Base-by-base conservation (phyloP, 1,140 invertebrate species). In the Aplysia californica region DNA sequence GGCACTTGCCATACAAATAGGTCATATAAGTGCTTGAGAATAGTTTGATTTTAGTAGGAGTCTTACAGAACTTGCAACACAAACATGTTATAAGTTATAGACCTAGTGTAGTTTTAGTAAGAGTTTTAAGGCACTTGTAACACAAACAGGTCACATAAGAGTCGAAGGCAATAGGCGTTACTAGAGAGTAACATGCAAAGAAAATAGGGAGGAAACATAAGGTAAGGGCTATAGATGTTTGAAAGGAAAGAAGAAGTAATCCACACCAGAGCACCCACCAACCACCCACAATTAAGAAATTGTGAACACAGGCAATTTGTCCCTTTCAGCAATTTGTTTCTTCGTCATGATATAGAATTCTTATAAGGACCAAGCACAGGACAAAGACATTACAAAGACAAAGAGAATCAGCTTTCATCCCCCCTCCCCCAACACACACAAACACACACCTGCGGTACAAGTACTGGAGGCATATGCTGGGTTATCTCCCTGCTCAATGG, bases 401-500 rank as follows among this genome's bases (percentile, higher is more conserved):
- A 67, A 29, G 36, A 35, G 33, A 67, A 6, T 29, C 44, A 50
- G 10, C 44, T 50, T 15, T n/a, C n/a, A 58, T 58, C 4, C 31
- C 59, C 5, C 5, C 5, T 33, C 59, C 59, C 31, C n/a, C 15
- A 29, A 64, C 33, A 36, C 4, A 69, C 29, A 39, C 41, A 38
- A 1, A 21, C 4, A 77, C 78, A 68, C 72, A 92, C 92, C 92
- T 71, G 94, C 92, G 39, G 93, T 93, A 84, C 94, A 94, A 44
- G 92, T 93, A 33, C 94, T 87, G 39, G 92, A 92, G 1, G 93
- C 92, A 79, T 94, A 91, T 3, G 93, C 92, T 2, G 94, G 93
- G 90, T 94, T 94, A 80, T 94, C 93, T 79, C 94, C 90, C 81
- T 93, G 92, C 64, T 92, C 91, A 73, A 94, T 89, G 1, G 93